A percentile compares a stretch with the other conserved stretches of the same genome.
Conservation (phyloP, 2,888 invertebrate genomes). For the Pantelozetes paolii region DNA sequence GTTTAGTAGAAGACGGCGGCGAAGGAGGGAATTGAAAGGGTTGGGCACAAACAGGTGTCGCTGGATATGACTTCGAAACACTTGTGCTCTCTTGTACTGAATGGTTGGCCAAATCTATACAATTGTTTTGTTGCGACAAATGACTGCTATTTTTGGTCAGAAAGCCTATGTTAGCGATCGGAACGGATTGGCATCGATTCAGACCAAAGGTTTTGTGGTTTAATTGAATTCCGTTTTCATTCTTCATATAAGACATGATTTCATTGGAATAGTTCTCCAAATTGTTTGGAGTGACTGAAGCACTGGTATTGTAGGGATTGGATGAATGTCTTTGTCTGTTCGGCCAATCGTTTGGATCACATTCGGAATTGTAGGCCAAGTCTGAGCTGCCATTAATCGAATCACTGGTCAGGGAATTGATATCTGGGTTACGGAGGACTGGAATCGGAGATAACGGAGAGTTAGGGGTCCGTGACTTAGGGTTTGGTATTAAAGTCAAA, state of each 20-base stretch:
- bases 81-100: conserved; percentile 6
- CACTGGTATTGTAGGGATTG: conserved; percentile 41
- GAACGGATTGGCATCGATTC: conserved; percentile 72
- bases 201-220: conserved; percentile 23
- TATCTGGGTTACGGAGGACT: conserved; percentile 3
- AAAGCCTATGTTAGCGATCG: conserved; percentile 54
- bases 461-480: conserved; percentile 18
- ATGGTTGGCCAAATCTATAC: neutral
- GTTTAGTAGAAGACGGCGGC: conserved; percentile 32
- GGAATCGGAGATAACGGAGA: conserved; percentile 31
- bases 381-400: conserved; percentile 12
- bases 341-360: conserved; percentile 15
- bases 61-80: conserved; percentile 46
- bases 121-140: conserved; percentile 23
- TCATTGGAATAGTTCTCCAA: conserved; percentile 16
- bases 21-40: conserved; percentile 46
- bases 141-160: conserved; percentile 47
- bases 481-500: conserved; percentile 4
- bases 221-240: neutral
- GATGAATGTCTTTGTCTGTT: conserved; percentile 44
- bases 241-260: conserved; percentile 29
- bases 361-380: conserved; percentile 11
- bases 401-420: neutral
- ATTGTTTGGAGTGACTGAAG: conserved; percentile 4
- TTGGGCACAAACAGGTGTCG: conserved; percentile 45